Evolutionary conservation across 1,140 invertebrate genomes (phyloP), one percentile per base, ranked within the genome.

Genomic region (Pachypsylla venusta): DNA sequence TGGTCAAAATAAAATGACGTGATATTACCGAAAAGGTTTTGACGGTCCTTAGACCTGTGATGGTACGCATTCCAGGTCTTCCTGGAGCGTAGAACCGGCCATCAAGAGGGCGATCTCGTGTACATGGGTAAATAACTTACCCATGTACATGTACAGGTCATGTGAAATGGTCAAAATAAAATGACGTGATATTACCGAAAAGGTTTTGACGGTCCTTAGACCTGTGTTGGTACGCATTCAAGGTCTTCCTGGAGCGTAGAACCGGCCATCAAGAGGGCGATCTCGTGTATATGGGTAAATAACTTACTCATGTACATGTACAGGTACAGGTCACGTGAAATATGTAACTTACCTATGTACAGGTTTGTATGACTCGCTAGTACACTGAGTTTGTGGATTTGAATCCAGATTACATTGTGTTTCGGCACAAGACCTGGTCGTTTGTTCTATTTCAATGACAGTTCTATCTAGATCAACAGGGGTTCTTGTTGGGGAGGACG

Each of bases 401-500:
- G 25, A n/a, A 5, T 54, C 61, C 1, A 53, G 54, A 26, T 62
- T 42, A 20, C 54, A 60, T 12, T 35, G 58, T 2, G 54, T 60
- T 28, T 56, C 58, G 14, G 28, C 53, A 26, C 58, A 60, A 7
- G 42, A 19, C 28, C 22, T n/a, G 42, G 5, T 5, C 30, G 59
- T 22, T 13, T 24, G 26, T 16, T 2, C 54, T 14, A 5, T 4
- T 22, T 3, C 3, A 7, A 22, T 16, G 5, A 19, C 13, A 2
- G 14, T 4, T 25, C n/a, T 25, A 48, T 20, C 28, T 16, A 54
- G 42, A 1, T 39, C 30, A 20, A 53, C 53, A n/a, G 58, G 57
- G 14, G 53, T 22, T 0, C 57, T 30, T 25, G 61, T 62, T 19
- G 61, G 61, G 25, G 61, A 62, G 14, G 55, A 54, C 0, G 61